These are phyloP conservation scores for Petrocephalus sullivani DNA, from an alignment of 2,797 vertebrate genomes.

Conservation along the genomic window DNA sequence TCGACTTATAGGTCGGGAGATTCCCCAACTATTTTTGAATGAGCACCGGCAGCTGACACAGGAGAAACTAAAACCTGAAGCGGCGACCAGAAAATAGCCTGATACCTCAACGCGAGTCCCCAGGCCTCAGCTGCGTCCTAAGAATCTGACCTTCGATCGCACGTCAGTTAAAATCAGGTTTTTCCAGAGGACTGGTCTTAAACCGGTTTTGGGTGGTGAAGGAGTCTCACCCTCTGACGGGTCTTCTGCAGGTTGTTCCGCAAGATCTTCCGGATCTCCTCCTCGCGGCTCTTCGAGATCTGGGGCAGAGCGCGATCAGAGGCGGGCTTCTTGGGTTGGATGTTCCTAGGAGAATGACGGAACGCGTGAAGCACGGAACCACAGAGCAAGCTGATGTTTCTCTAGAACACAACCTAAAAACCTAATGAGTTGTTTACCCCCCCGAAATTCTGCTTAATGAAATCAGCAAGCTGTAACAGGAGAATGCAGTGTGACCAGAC, in stretches of 20 bases:
- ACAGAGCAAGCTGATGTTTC: background rate
- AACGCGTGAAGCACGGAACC: background rate
- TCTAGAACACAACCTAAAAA: background rate
- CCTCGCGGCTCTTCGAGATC: conserved; percentile 82
- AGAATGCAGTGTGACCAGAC: background rate
- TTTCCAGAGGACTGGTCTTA: background rate
- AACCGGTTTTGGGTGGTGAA: background rate
- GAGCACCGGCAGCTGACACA: background rate
- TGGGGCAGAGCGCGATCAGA: conserved; percentile 69
- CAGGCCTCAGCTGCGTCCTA: background rate
- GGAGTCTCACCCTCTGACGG: conserved; percentile 77
- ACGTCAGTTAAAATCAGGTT: background rate
- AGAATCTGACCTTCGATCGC: background rate
- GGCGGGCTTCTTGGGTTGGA: conserved; percentile 76
- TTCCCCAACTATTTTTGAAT: background rate
- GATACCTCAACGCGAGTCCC: background rate
- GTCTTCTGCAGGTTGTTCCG: conserved; percentile 89
- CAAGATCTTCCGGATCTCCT: conserved; percentile 93
- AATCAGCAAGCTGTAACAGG: background rate
- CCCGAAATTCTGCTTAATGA: background rate
- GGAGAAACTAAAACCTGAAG: background rate
- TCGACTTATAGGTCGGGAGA: background rate
- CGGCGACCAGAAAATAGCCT: background rate
- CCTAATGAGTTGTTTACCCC: background rate
- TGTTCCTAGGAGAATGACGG: conserved; percentile 67